These are phyloP conservation scores for Sinohyriopsis cumingii DNA, from an alignment of 2,888 invertebrate genomes.

Conservation along the genomic window DNA sequence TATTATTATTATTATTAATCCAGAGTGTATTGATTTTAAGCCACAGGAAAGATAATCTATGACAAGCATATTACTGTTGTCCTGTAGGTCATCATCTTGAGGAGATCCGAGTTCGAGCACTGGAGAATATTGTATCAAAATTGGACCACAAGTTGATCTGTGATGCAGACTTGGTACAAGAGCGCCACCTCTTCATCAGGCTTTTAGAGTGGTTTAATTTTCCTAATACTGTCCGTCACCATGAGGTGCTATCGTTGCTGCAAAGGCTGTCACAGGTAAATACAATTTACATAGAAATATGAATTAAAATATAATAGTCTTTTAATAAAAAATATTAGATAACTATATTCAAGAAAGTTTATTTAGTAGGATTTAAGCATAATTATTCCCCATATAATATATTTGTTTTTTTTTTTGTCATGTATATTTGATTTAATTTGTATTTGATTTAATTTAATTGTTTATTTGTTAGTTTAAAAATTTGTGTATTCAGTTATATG, in stretches of 20 bases:
- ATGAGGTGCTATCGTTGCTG: constrained; percentile 61
- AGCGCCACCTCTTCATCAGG: constrained; percentile 66
- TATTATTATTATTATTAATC: too few relatives aligned
- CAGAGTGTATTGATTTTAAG: too few relatives aligned
- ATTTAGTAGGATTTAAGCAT: not conserved
- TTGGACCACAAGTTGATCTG: constrained; percentile 67
- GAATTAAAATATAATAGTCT: not conserved
- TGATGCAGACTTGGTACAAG: constrained; percentile 69
- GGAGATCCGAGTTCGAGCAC: constrained; percentile 68
- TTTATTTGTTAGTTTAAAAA: too few relatives aligned
- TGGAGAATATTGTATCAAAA: constrained; percentile 68
- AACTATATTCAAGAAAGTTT: not conserved
- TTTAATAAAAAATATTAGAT: not conserved
- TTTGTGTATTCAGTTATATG: too few relatives aligned
- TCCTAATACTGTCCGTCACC: constrained; percentile 54
- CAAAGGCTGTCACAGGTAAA: constrained; percentile 63
- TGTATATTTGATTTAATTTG: too few relatives aligned
- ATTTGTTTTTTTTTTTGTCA: not conserved
- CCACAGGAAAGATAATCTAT: not conserved
- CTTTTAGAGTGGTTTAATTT: constrained; percentile 72
- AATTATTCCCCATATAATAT: not conserved
- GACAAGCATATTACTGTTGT: not conserved
- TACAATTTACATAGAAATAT: not conserved
- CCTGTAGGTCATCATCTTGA: constrained; percentile 67
- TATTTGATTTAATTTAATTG: too few relatives aligned